phyloP scores from a whole-genome alignment of 2,113 vertebrate species.

The Morone chrysops region DNA sequence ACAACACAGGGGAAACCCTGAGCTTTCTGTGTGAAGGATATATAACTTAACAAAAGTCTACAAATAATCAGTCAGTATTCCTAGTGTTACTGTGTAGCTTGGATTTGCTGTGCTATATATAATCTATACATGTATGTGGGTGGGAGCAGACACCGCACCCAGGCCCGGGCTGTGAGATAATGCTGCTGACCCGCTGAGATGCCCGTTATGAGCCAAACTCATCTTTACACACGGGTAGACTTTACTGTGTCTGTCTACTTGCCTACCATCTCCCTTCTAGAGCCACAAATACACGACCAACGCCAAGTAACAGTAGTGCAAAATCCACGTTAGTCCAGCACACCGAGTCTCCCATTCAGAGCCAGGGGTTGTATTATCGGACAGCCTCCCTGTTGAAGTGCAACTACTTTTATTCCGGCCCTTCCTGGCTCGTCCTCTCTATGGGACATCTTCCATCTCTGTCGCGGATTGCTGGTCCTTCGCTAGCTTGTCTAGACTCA shows the following conservation, averaged over 20 bases:
- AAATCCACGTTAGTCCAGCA: not conserved
- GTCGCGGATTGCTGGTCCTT: not conserved
- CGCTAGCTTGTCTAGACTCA: not conserved
- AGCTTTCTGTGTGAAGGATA: not conserved
- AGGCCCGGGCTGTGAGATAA: conserved; percentile 1
- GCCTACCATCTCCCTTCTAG: no score
- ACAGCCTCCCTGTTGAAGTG: not conserved
- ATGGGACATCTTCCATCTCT: not conserved
- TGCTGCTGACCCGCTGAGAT: not conserved
- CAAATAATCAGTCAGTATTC: no score
- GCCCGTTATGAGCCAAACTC: not conserved
- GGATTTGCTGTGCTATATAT: not conserved
- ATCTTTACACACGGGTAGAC: not conserved
- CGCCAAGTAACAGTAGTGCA: not conserved
- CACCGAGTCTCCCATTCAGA: not conserved
- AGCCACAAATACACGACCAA: not conserved
- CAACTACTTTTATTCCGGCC: not conserved
- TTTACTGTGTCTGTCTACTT: not conserved
- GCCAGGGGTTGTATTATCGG: not conserved
- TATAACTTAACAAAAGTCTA: not conserved
- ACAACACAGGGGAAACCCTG: not conserved
- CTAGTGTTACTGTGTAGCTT: no score
- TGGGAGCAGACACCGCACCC: conserved; percentile 56
- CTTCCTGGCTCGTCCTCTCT: not conserved
- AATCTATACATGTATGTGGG: not conserved